Conservation (phyloP, 2,113 vertebrate species). For the Balaeniceps rex region DNA sequence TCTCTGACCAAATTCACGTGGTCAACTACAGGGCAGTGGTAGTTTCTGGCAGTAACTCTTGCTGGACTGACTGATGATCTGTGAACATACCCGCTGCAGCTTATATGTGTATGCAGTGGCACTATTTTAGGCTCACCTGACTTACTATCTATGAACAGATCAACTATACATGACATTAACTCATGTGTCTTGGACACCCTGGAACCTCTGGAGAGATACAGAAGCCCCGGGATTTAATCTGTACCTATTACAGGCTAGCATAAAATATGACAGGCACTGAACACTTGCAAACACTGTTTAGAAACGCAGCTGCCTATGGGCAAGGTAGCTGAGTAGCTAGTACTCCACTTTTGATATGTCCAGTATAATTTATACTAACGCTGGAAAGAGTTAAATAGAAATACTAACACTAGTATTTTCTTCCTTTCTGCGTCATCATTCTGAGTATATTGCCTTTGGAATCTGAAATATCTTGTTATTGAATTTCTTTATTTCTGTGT, state of each 20-base stretch:
- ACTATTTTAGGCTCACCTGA: neutral
- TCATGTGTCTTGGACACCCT: neutral
- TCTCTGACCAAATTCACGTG: neutral
- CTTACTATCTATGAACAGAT: neutral
- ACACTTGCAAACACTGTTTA: neutral
- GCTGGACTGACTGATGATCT: neutral
- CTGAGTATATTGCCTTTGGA: neutral
- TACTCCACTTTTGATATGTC: neutral
- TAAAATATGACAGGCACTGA: neutral
- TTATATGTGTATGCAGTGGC: neutral
- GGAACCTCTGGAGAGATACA: neutral
- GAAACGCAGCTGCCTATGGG: neutral
- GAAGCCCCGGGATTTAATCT: neutral
- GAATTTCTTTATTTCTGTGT: neutral
- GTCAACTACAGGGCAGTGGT: neutral
- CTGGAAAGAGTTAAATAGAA: neutral
- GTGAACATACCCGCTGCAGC: neutral
- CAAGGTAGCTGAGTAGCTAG: neutral
- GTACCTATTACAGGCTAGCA: neutral
- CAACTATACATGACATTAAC: neutral
- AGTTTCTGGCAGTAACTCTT: neutral
- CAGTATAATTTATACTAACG: neutral
- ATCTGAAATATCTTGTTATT: neutral
- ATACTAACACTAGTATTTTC: neutral
- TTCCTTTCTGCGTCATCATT: neutral